These are phyloP conservation scores for Crocodylus rhombifer DNA, from an alignment of 2,797 vertebrate genomes.

Conservation along the genomic window DNA sequence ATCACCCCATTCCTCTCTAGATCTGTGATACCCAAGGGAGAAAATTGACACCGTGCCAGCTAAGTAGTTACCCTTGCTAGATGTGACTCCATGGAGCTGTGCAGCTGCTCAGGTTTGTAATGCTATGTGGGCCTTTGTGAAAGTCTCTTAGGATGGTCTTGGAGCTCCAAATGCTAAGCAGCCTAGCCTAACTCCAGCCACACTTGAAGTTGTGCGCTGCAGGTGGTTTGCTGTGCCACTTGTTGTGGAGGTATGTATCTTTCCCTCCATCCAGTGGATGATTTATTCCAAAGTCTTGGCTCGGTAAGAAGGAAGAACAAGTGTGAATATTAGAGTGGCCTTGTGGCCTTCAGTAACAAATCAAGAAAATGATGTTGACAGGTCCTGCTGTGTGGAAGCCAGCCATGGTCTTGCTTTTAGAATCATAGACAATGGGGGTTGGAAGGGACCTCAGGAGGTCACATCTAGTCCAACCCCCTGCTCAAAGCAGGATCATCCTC, in stretches of 20 bases:
- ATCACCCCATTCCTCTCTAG: background rate
- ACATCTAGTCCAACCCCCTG: too few relatives aligned
- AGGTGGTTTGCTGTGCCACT: background rate
- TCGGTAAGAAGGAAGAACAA: background rate
- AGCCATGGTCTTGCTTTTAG: background rate
- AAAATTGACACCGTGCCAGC: background rate
- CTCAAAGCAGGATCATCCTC: too few relatives aligned
- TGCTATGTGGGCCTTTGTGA: background rate
- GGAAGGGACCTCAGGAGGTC: too few relatives aligned
- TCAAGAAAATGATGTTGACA: conserved; percentile 44
- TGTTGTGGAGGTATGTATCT: conserved; percentile 10
- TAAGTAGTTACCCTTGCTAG: background rate
- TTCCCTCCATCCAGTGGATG: background rate
- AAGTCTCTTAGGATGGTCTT: background rate
- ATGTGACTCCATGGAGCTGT: background rate
- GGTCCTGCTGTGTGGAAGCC: conserved; percentile 32
- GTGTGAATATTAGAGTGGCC: background rate
- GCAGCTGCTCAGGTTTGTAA: background rate
- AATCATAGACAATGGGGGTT: too few relatives aligned
- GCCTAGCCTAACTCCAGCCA: background rate
- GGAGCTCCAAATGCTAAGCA: background rate
- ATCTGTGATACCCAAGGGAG: background rate
- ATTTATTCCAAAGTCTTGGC: background rate
- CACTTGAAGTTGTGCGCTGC: background rate
- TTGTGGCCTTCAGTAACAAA: conserved; percentile 53